Conservation (phyloP, 2,113 vertebrate genomes). For the Egretta garzetta region DNA sequence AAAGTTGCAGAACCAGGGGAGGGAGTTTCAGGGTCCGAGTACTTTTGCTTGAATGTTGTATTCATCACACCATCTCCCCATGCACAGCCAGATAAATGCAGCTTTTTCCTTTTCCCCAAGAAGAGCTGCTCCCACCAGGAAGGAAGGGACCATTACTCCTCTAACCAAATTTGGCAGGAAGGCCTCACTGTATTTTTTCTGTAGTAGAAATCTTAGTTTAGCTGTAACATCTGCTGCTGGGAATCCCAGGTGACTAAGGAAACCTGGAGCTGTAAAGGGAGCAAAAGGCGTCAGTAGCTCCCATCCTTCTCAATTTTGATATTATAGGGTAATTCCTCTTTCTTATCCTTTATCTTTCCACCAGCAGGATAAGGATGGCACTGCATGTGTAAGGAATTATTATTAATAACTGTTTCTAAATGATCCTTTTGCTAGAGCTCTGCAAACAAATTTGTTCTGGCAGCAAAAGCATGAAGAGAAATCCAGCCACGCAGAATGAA, state of each 20-base stretch:
- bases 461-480: neutral
- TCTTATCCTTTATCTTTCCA: neutral
- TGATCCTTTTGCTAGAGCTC: neutral
- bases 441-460: neutral
- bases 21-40: neutral
- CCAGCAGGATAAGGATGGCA: neutral
- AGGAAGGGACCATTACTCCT: neutral
- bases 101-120: neutral
- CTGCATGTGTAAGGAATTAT: neutral
- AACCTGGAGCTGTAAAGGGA: neutral
- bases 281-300: neutral
- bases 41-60: neutral
- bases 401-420: slow-evolving; percentile 6
- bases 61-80: neutral
- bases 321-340: neutral
- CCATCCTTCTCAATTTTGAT: neutral
- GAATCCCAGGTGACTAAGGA: neutral
- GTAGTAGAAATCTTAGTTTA: neutral
- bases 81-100: neutral
- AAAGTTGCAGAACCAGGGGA: neutral
- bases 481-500: neutral
- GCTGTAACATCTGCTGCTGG: neutral
- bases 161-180: neutral
- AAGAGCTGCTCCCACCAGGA: neutral
- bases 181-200: neutral